Conservation (phyloP, 2,888 invertebrate species). For the Galerucella calmariensis region DNA sequence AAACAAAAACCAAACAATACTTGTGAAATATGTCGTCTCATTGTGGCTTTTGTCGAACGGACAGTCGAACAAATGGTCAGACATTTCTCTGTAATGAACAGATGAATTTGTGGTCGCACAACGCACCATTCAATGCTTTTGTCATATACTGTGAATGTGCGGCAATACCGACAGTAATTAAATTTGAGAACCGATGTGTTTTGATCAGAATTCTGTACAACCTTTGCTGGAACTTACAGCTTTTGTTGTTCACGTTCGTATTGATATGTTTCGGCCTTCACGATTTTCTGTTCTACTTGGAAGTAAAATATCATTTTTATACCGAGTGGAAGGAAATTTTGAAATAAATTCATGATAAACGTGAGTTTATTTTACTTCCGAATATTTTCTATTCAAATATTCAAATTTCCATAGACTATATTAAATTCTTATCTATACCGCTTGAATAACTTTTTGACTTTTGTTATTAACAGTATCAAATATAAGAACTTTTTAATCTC, state of each 20-base stretch:
- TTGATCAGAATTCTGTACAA: constrained; percentile 26
- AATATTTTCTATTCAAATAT: no score
- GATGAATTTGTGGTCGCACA: constrained; percentile 36
- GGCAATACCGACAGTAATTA: constrained; percentile 25
- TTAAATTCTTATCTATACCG: no score
- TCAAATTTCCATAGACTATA: no score
- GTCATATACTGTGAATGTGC: constrained; percentile 22
- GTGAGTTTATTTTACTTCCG: no score
- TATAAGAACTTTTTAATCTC: no score
- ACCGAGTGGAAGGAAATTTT: no score
- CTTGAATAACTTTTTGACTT: no score
- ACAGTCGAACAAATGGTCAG: constrained; percentile 35
- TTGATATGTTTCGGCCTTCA: not conserved
- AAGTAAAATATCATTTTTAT: not conserved
- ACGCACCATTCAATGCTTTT: constrained; percentile 33
- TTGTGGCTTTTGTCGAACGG: constrained; percentile 34
- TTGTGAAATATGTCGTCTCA: constrained; percentile 36
- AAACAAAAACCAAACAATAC: constrained; percentile 33
- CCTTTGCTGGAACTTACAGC: constrained; percentile 1
- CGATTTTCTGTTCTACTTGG: not conserved
- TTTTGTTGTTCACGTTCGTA: not conserved
- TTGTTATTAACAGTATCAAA: no score
- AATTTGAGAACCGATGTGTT: constrained; percentile 29
- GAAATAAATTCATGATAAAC: no score
- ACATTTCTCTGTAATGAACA: constrained; percentile 38